Conservation (phyloP, 2,888 invertebrate species). For the Macaria notata region DNA sequence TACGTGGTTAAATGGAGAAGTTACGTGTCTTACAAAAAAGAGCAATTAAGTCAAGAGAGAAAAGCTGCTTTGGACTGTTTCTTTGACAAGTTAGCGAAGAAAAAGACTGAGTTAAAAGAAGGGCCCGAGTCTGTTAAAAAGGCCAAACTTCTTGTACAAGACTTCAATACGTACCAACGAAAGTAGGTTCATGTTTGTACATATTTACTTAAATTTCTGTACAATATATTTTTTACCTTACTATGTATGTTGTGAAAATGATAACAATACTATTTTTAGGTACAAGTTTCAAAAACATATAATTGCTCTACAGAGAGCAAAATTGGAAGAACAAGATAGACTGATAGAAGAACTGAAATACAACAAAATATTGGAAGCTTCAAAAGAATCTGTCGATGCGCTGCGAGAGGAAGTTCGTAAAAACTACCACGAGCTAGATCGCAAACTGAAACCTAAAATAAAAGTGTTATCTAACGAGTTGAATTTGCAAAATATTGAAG, state of each 20-base stretch:
- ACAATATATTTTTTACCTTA: no score
- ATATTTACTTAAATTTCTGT: no score
- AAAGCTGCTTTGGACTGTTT: constrained; percentile 60
- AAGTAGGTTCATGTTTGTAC: constrained; percentile 45
- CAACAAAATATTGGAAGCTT: constrained; percentile 85
- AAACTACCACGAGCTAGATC: constrained; percentile 80
- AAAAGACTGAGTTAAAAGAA: constrained; percentile 49
- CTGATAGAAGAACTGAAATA: constrained; percentile 88
- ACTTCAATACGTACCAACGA: constrained; percentile 70
- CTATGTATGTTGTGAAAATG: no score
- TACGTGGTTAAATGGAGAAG: constrained; percentile 61
- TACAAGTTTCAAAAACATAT: constrained; percentile 87
- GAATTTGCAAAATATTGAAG: constrained; percentile 69
- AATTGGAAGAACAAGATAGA: constrained; percentile 87
- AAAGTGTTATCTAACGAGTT: constrained; percentile 77
- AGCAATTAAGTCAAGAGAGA: constrained; percentile 51
- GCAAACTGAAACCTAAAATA: constrained; percentile 80
- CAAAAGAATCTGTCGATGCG: constrained; percentile 80
- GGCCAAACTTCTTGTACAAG: constrained; percentile 52
- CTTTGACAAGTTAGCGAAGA: constrained; percentile 66
- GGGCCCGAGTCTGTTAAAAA: constrained; percentile 46
- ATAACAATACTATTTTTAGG: constrained; percentile 54
- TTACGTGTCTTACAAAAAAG: constrained; percentile 50
- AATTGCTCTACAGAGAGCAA: constrained; percentile 87
- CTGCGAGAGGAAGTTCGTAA: constrained; percentile 82